Base-by-base conservation (phyloP, 2,113 vertebrate genomes). In the Grantiella picta region DNA sequence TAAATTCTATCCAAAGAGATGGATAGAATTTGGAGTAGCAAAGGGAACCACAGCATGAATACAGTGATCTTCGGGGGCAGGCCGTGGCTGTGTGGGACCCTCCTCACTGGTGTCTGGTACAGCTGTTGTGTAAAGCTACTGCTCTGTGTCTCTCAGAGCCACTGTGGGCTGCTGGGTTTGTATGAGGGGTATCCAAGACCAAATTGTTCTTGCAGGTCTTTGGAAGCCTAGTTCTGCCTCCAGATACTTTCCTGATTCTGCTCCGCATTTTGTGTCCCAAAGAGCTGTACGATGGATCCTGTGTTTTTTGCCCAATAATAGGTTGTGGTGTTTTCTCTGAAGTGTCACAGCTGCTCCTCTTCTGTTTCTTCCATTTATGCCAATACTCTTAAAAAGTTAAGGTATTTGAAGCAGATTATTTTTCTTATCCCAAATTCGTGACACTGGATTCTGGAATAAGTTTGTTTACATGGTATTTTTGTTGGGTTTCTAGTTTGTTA, bases 31-130 rank as follows among this genome's bases (percentile, higher is more conserved):
- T 47, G 24, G 12, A 69, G 27, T 8, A 8, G 36, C 28, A n/a
- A 56, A 75, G 31, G 16, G 21, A 90, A 35, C 9, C 0, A 0
- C 12, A n/a, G 20, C 0, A 0, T 29, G 27, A 82, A 21, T 23
- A 11, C 22, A 35, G 15, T 15, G 10, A n/a, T 35, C 11, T 53
- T 65, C 12, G 25, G 10, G 7, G 20, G 2, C 21, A 28, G 21
- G 2, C 11, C n/a, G 54, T 38, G 64, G 18, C 21, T 69, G 22
- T 7, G 0, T 35, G 1, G 0, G 50, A 77, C 44, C 11, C 36
- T 65, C 6, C 27, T 35, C 2, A 0, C 5, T 1, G 0, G 17
- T 11, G 25, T 18, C 23, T 38, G 35, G 24, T 38, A 44, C 29
- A 52, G 47, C 19, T 49, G 28, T 44, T 21, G 17, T 45, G 68